phyloP scores from a whole-genome alignment of 2,797 vertebrate species.

The Coilia nasus region DNA sequence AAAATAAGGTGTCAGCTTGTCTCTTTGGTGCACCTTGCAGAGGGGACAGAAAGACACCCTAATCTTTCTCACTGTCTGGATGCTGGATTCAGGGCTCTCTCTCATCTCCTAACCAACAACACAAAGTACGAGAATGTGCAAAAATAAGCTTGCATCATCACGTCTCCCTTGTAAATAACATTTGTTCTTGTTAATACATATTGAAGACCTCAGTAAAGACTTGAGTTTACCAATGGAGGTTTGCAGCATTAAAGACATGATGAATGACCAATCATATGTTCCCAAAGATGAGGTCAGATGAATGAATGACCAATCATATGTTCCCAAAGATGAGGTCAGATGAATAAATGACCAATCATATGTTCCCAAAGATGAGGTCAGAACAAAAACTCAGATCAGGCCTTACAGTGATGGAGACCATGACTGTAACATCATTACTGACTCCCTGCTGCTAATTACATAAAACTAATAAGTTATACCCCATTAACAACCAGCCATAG shows the following conservation, averaged over 20 bases:
- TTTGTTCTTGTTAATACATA: too few species aligned
- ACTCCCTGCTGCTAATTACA: background rate
- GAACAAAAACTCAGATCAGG: background rate
- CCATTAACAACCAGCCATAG: background rate
- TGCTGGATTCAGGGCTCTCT: slow-evolving; percentile 19
- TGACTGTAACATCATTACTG: background rate
- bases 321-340: background rate
- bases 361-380: background rate
- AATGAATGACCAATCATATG: background rate
- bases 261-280: background rate
- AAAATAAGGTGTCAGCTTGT: slow-evolving; percentile 34
- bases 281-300: background rate
- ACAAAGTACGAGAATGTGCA: background rate
- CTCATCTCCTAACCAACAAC: background rate
- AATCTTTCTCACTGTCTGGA: slow-evolving; percentile 39
- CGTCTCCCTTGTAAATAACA: background rate
- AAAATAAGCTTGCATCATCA: slow-evolving; percentile 7
- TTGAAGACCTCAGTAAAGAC: background rate
- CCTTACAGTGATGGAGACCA: background rate
- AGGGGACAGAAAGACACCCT: slow-evolving; percentile 29
- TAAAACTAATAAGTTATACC: background rate
- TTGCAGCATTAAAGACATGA: too few species aligned
- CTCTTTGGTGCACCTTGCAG: slow-evolving; percentile 36
- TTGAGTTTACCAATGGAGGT: too few species aligned
- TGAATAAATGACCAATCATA: background rate